Evolutionary conservation across 2,888 invertebrate species (phyloP).

Genomic region (Mesorhabditis belari): DNA sequence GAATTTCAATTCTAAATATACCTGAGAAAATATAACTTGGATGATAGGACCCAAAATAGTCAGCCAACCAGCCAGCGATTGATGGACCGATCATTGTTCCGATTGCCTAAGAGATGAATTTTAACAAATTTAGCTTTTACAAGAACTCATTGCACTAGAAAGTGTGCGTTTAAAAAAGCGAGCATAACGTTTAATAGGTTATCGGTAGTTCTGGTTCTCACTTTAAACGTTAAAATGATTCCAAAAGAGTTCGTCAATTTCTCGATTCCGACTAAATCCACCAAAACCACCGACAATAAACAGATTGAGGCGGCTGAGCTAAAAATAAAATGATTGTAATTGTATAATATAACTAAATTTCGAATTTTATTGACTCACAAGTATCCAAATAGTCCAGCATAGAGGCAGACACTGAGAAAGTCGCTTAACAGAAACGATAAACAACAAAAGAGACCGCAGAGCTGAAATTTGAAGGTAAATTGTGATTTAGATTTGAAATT

Average conservation of each 20-base stretch:
- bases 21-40: neutral
- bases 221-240: neutral
- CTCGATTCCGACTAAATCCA: neutral
- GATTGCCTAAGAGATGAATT: neutral
- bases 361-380: neutral
- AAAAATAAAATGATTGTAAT: too few species aligned
- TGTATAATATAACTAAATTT: too few species aligned
- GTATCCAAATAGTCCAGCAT: neutral
- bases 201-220: too few species aligned
- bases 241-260: neutral
- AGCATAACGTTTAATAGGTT: too few species aligned
- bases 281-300: neutral
- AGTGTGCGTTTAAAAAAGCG: too few species aligned
- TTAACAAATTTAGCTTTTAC: neutral
- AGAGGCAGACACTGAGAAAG: neutral
- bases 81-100: neutral
- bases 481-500: too few species aligned
- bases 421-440: neutral
- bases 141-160: too few species aligned
- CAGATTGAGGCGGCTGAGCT: neutral
- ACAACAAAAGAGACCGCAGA: neutral
- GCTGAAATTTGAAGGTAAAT: too few species aligned
- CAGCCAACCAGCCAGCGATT: neutral
- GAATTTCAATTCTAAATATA: too few species aligned
- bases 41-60: neutral